Percentiles rank a stretch among this genome's conserved stretches.
These are phyloP conservation scores for Hepsetus odoe DNA, from an alignment of 2,113 vertebrate species.

Conservation along the genomic window DNA sequence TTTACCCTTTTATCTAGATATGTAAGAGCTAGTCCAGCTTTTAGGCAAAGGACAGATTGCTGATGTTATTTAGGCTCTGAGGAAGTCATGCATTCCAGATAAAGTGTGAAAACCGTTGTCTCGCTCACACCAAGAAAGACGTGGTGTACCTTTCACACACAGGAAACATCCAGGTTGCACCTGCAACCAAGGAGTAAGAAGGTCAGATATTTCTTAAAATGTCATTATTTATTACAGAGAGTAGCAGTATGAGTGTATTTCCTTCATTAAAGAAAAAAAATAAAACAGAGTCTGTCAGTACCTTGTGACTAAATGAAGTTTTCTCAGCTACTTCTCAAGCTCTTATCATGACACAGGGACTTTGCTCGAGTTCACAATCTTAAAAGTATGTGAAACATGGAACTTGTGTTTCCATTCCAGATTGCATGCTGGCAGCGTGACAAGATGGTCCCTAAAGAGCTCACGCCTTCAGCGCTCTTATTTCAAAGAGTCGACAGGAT, in stretches of 20 bases:
- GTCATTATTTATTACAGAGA: neutral
- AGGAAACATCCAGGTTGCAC: neutral
- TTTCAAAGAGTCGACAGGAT: slow-evolving; percentile 34
- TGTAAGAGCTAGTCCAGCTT: neutral
- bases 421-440: neutral
- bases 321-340: neutral
- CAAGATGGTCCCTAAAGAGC: slow-evolving; percentile 3
- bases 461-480: slow-evolving; percentile 6
- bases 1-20: slow-evolving; percentile 13
- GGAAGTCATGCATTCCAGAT: slow-evolving; percentile 33
- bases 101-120: slow-evolving; percentile 5
- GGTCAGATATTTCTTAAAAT: neutral
- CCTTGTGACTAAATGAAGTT: neutral
- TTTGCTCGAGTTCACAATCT: neutral
- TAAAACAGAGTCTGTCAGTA: neutral
- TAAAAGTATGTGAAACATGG: slow-evolving; percentile 17
- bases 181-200: slow-evolving; percentile 34
- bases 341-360: neutral
- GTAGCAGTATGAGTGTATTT: too few species aligned
- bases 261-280: too few species aligned
- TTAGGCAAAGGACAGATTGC: slow-evolving; percentile 15
- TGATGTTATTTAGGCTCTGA: slow-evolving; percentile 40
- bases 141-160: slow-evolving; percentile 6
- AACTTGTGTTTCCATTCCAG: slow-evolving; percentile 35
- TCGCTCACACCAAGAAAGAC: slow-evolving; percentile 3